Evolutionary conservation across 2,888 invertebrate genomes (phyloP), one percentile per base, ranked within the genome.

Genomic region (Protodeltote pygarga): DNA sequence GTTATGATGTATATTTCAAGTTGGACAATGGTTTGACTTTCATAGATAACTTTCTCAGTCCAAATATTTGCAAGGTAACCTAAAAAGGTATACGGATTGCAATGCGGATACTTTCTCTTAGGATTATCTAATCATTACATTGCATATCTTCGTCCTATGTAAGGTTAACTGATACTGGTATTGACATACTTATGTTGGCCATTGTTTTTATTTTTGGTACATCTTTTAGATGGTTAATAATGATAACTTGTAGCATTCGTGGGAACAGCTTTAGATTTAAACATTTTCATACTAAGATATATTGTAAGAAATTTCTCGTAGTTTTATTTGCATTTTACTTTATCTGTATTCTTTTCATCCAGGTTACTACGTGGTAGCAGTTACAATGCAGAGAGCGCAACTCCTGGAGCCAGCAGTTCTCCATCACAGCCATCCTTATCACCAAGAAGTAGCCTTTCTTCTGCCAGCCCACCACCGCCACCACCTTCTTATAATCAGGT

Each of bases 391-490:
- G 93, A 91, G n/a, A 87, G 92, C 32, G 92, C 89, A 16, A 94
- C 94, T 2, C 95, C 95, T 19, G 95, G 95, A 10, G 96, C 96
- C 3, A 94, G 95, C 57, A 89, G 89, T 63, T 89, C 87, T 1
- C 88, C 84, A 37, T 97, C 97, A 2, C 96, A 97, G 78, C 96
- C 97, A 5, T 97, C 97, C 8, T 84, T 97, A 28, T 97, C 97
- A 15, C 97, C 97, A 0, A 93, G 97, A 58, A 97, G 97, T 77
- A 97, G 97, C 59, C 85, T 97, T 13, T 96, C 97, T 2, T 96
- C 97, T 15, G 96, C 97, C 53, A 97, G 97, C 57, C 97, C 98
- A 24, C 97, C 97, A 0, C 97, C 71, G 93, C 90, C 91, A 0
- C 91, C 91, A 13, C 92, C 92, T 24, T 87, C 91, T 10, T 92